A percentile compares a stretch with the other conserved stretches of the same genome.
Evolutionary conservation across 2,113 vertebrate species (phyloP).

Genomic region (Hypanus sabinus): DNA sequence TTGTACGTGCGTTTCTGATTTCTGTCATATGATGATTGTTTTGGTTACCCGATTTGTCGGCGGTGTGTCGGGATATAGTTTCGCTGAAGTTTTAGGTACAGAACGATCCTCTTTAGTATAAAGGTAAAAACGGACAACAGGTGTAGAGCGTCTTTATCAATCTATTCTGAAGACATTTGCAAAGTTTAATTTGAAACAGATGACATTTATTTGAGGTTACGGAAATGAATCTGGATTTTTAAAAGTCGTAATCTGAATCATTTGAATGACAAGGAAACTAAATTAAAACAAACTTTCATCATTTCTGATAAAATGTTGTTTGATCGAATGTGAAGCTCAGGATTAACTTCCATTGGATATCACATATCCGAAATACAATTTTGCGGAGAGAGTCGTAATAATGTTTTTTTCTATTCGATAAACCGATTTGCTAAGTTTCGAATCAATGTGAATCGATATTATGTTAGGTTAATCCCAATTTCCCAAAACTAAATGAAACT

Average conservation of each 20-base stretch:
- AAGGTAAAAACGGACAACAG: background rate
- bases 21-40: no score
- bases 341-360: background rate
- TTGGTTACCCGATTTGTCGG: background rate
- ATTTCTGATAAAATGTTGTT: background rate
- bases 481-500: background rate
- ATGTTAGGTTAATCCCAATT: no score
- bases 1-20: background rate
- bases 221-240: background rate
- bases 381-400: background rate
- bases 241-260: background rate
- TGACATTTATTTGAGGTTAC: background rate
- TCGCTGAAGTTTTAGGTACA: background rate
- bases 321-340: background rate
- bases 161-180: no score
- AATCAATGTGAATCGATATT: background rate
- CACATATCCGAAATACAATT: background rate
- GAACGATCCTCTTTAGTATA: background rate
- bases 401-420: background rate
- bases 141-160: background rate
- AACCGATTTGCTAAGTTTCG: background rate
- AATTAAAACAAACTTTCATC: background rate
- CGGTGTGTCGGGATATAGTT: background rate
- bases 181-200: background rate
- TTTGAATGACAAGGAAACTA: background rate